Base-by-base conservation (phyloP, 2,797 vertebrate species). In the Austrolebias charrua region DNA sequence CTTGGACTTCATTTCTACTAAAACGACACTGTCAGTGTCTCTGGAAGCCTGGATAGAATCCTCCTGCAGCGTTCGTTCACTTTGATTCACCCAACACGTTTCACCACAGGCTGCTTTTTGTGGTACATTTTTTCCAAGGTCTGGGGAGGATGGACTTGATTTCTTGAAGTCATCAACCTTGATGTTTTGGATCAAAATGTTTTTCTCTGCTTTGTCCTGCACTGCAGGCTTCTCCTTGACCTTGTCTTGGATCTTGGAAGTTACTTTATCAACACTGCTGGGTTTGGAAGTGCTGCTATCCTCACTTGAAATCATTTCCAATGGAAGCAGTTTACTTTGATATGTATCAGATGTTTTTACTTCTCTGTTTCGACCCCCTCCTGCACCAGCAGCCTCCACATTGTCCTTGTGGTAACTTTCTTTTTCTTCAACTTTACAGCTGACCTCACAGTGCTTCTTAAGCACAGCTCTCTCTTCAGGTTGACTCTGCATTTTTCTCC, bases 401-500 rank as follows among this genome's bases (percentile, higher is more conserved):
- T 78, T 73, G 65, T 74, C 78, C 44, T 81, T 88, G 45, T 63
- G 63, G 24, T 9, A n/a, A 24, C 35, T 15, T 35, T 55, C 68
- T 66, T 33, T 20, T 67, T 9, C 50, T 48, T 63, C 70, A 5
- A 54, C 53, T 3, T 73, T 60, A 10, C 31, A 43, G 42, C 11
- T 18, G 2, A 18, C 4, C 52, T 70, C n/a, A 5, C 40, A 4
- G 19, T 2, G 29, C 46, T 53, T 59, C 42, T 66, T 15, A 52
- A 63, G 24, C 3, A 44, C 2, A 5, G 40, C 69, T 53, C 65
- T 52, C 33, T 59, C 46, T 67, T 62, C 40, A 57, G 28, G 63
- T 44, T 31, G 75, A 24, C 67, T 42, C 31, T 82, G 82, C 28
- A 83, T 35, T 60, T 75, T 89, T 75, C 79, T 93, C 92, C 88